Base-by-base conservation (phyloP, 2,797 vertebrate genomes). In the Rallus crepitans region DNA sequence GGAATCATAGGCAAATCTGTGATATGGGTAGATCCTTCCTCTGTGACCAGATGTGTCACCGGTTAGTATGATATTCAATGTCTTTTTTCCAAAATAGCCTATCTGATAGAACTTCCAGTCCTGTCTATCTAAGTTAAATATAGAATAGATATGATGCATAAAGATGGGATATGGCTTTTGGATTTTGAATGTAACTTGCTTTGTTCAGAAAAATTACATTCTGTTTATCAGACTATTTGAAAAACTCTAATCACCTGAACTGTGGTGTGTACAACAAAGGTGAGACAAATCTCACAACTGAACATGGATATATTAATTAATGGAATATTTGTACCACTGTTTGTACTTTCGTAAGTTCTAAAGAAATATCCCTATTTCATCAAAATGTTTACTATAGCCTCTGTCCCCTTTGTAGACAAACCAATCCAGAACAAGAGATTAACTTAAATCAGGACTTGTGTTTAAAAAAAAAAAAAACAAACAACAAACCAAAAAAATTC, bases 81-180 rank as follows among this genome's bases (percentile, higher is more conserved):
- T 0, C 2, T 31, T 24, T 78, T 35, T 59, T 48, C 4, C 53
- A 69, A 25, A 64, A 35, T 4, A 37, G 17, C 4, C 25, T 3
- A 59, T 61, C 21, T 40, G 18, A n/a, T 30, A 66, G 11, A 50
- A 70, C 35, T 56, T 30, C 10, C 52, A 66, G 15, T 45, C 13
- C 1, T 56, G 25, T n/a, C 87, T 70, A 30, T 71, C 17, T 52
- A 63, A 48, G 12, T 42, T 70, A 53, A 63, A 63, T 45, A 35
- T 5, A 35, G 24, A n/a, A 15, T 40, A 82, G 2, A 35, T 11
- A 3, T 39, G 47, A 50, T 12, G 10, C 14, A 78, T 61, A 60
- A n/a, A 69, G 60, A 19, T 30, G 21, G 2, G 18, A 39, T 61
- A 12, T 19, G 13, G 3, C 5, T 37, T 69, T 70, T 50, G 48